Conservation (phyloP, 2,113 vertebrate genomes). For the Laticauda colubrina region DNA sequence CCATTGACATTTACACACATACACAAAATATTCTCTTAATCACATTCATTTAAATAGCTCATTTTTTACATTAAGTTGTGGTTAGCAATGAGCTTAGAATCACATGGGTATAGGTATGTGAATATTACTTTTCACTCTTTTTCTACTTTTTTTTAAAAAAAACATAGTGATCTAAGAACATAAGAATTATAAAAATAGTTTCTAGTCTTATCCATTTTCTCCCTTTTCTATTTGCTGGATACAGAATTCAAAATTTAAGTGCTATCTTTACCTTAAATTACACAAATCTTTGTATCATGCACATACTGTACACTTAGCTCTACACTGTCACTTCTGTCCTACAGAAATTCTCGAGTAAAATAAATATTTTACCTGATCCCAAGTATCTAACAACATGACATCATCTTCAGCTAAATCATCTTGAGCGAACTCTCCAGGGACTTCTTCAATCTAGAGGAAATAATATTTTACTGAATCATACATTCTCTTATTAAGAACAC, state of each 20-base stretch:
- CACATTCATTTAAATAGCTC: not conserved
- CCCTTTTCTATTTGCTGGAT: not conserved
- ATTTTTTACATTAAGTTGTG: not conserved
- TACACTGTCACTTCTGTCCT: not conserved
- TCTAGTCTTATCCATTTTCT: not conserved
- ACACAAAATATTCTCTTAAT: not conserved
- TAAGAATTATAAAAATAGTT: not conserved
- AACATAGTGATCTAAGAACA: not conserved
- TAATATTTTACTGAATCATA: not conserved
- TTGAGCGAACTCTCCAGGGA: slow-evolving; percentile 90
- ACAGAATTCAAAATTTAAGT: not conserved
- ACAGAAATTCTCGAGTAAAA: slow-evolving; percentile 6
- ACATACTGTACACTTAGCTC: not conserved
- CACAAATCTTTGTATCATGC: not conserved
- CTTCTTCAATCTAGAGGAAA: slow-evolving; percentile 85
- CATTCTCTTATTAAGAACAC: not conserved
- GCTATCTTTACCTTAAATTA: not conserved
- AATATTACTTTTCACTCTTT: not conserved
- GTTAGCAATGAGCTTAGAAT: not conserved
- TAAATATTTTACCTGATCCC: slow-evolving; percentile 83
- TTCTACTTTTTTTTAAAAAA: not conserved
- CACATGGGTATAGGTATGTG: not conserved
- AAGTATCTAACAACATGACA: slow-evolving; percentile 90
- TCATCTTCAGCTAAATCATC: slow-evolving; percentile 92
- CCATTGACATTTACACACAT: not conserved